Evolutionary conservation across 1,140 invertebrate species (phyloP).

Genomic region (Drosophila lacertosa): DNA sequence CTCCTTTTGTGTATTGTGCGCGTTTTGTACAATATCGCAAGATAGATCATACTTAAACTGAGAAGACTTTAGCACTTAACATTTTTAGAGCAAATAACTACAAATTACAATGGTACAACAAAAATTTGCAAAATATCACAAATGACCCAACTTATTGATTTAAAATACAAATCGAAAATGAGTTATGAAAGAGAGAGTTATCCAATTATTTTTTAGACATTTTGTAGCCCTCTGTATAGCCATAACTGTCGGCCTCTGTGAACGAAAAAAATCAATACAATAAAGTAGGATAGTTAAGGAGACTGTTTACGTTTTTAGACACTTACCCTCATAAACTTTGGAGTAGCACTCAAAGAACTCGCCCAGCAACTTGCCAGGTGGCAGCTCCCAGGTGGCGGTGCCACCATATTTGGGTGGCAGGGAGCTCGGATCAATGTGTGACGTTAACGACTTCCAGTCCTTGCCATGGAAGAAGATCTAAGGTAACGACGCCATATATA

Average conservation of each 20-base stretch:
- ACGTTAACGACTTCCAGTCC: constrained; percentile 87
- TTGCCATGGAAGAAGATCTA: constrained; percentile 90
- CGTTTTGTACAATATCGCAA: constrained; percentile 2
- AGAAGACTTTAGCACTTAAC: constrained; percentile 2
- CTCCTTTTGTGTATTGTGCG: constrained; percentile 29
- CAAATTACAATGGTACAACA: constrained; percentile 51
- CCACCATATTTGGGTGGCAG: constrained; percentile 90
- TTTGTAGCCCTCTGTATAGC: constrained; percentile 67
- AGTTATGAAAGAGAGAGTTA: constrained; percentile 1
- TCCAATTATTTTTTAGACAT: constrained; percentile 59
- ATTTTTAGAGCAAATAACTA: constrained; percentile 37
- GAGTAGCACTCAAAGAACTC: constrained; percentile 86
- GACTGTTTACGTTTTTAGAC: too few species aligned
- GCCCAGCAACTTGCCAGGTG: constrained; percentile 84
- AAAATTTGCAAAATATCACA: constrained; percentile 81
- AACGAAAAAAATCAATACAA: constrained; percentile 3
- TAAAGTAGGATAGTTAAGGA: neutral
- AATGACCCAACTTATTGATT: constrained; percentile 73
- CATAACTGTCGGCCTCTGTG: constrained; percentile 77
- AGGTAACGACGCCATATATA: constrained; percentile 29
- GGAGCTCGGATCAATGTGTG: constrained; percentile 87
- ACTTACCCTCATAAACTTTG: constrained; percentile 86
- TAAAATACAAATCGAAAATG: constrained; percentile 64
- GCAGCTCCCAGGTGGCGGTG: constrained; percentile 85
- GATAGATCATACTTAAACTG: constrained; percentile 5